Percentiles rank a stretch among this genome's conserved stretches.
These are phyloP conservation scores for Tachina grossa DNA, from an alignment of 2,888 invertebrate genomes.

Conservation along the genomic window DNA sequence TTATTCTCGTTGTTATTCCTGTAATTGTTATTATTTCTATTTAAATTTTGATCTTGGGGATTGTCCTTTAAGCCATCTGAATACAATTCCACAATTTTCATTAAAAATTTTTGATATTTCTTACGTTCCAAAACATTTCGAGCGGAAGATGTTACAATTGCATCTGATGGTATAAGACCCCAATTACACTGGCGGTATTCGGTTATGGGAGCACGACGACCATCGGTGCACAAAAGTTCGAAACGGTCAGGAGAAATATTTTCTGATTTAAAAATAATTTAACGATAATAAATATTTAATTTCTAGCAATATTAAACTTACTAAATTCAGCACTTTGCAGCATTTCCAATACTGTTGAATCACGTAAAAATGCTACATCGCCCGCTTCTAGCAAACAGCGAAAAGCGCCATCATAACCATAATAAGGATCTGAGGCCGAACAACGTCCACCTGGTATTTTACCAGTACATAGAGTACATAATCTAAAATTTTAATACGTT, in stretches of 20 bases:
- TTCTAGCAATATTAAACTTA: slow-evolving; percentile 77
- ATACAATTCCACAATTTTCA: slow-evolving; percentile 86
- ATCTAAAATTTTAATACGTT: slow-evolving; percentile 82
- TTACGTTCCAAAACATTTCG: slow-evolving; percentile 82
- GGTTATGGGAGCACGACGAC: slow-evolving; percentile 86
- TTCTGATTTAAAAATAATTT: slow-evolving; percentile 82
- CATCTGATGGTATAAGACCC: slow-evolving; percentile 93
- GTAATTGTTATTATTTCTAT: slow-evolving; percentile 64
- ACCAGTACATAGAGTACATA: slow-evolving; percentile 93
- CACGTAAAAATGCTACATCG: slow-evolving; percentile 95
- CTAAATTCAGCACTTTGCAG: slow-evolving; percentile 85
- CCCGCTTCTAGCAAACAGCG: slow-evolving; percentile 92
- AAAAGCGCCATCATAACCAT: slow-evolving; percentile 96
- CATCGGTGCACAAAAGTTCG: slow-evolving; percentile 92
- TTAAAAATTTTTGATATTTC: slow-evolving; percentile 87
- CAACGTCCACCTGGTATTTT: slow-evolving; percentile 91
- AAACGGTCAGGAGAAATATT: slow-evolving; percentile 87
- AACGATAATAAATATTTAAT: not conserved
- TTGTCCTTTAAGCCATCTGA: slow-evolving; percentile 76
- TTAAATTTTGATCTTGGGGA: slow-evolving; percentile 70
- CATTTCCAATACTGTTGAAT: slow-evolving; percentile 91
- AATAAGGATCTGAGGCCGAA: slow-evolving; percentile 93
- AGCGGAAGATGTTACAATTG: slow-evolving; percentile 93
- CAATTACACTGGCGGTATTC: slow-evolving; percentile 91
- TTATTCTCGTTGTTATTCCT: slow-evolving; percentile 74